Evolutionary conservation across 2,113 vertebrate species (phyloP), one percentile per base, ranked within the genome.

Genomic region (Pygoscelis adeliae): DNA sequence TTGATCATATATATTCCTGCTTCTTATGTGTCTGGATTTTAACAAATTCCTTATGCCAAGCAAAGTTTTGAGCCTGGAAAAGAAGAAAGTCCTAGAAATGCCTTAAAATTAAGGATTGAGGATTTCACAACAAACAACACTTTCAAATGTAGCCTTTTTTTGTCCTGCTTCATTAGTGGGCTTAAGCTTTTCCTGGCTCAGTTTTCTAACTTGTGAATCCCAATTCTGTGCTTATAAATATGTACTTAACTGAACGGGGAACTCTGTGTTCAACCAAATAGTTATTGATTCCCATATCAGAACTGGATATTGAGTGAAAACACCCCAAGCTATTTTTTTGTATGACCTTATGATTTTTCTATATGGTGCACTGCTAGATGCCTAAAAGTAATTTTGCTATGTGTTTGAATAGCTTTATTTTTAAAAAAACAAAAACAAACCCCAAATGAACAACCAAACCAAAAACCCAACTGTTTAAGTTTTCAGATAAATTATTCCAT

Each of bases 381-480:
- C 8, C 14, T 65, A 16, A 27, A 77, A 62, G 15, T 63, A 44
- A 30, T 66, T 70, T 61, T 61, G 8, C 6, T 8, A 18, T 2
- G 0, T 42, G 11, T 49, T 73, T 78, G 59, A 85, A 50, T 15
- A 82, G 3, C 9, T 65, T 80, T 61, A 10, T 44, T 46, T 92
- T 78, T 12, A 47, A 63, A 66, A 67, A 49, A 26, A 23, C 44
- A 46, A 46, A 46, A 34, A 5, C 17, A 13, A 21, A 53, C 38
- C 8, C 2, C 32, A 23, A 87, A 59, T 20, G 5, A 50, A 47
- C 10, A 67, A 59, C 23, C 1, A 13, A 62, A 30, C 3, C 19
- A 42, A 65, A 13, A 65, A 13, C 2, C 5, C 2, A 12, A 2
- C 16, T 40, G 2, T 58, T 81, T 11, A 67, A 5, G 0, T 46